phyloP scores from a whole-genome alignment of 2,888 invertebrate genomes.

The Drosophila mulleri region DNA sequence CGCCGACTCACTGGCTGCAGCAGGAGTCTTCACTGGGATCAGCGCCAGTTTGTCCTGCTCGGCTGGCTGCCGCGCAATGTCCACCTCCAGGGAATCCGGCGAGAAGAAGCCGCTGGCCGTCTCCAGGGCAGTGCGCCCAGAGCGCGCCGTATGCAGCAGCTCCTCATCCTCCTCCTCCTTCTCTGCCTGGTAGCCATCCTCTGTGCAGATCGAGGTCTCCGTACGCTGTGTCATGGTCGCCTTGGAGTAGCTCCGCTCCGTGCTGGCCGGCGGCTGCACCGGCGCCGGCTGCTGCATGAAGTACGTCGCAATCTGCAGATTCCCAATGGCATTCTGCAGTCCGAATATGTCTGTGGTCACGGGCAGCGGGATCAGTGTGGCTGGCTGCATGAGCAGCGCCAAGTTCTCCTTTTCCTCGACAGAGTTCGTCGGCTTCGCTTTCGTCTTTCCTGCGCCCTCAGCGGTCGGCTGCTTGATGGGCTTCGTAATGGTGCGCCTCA shows the following conservation, averaged over 20 bases:
- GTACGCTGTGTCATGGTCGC: slow-evolving; percentile 81
- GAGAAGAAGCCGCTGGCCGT: slow-evolving; percentile 66
- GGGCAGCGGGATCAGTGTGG: slow-evolving; percentile 84
- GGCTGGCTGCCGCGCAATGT: slow-evolving; percentile 15
- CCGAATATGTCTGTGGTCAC: slow-evolving; percentile 84
- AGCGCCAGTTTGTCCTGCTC: slow-evolving; percentile 69
- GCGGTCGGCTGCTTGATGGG: slow-evolving; percentile 54
- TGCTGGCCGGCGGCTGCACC: slow-evolving; percentile 64
- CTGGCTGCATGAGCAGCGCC: slow-evolving; percentile 83
- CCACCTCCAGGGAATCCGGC: slow-evolving; percentile 70
- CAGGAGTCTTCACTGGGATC: slow-evolving; percentile 63
- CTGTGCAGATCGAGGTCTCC: slow-evolving; percentile 76
- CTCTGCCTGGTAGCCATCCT: slow-evolving; percentile 76
- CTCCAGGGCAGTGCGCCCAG: slow-evolving; percentile 41
- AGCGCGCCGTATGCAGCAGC: slow-evolving; percentile 41
- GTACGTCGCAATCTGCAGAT: slow-evolving; percentile 84
- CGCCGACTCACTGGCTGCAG: background rate
- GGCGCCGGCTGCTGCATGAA: slow-evolving; percentile 82
- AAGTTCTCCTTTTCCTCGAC: slow-evolving; percentile 70
- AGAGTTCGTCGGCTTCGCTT: background rate
- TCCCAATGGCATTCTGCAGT: slow-evolving; percentile 83
- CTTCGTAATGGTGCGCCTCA: slow-evolving; percentile 80
- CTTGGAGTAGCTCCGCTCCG: slow-evolving; percentile 69
- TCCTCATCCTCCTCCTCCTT: slow-evolving; percentile 56
- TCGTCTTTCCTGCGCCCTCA: background rate